Base-by-base conservation (phyloP, 92 coral and sea anemone genomes). In the Porites evermanni region DNA sequence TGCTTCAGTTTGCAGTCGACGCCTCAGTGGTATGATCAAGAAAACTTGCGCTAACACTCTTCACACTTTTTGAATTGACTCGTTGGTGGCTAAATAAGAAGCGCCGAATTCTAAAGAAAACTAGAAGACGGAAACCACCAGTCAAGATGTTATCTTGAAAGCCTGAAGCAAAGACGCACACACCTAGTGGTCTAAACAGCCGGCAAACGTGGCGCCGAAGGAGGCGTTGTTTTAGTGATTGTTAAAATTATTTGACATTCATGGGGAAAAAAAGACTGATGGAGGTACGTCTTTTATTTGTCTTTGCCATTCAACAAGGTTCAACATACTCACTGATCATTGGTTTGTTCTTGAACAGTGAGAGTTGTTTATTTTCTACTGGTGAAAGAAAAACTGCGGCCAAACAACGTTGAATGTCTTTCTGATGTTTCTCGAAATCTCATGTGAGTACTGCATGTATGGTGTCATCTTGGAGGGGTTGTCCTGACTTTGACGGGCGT, bases 51-150 rank as follows among this genome's bases (percentile, higher is more conserved):
- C 6, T 38, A 38, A 38, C 47, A 38, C 5, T 38, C 47, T 38
- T 38, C 47, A 38, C 6, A 38, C 47, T 24, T 19, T 68, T 70
- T 81, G 70, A 74, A 74, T 74, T 53, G 75, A 50, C 16, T 51
- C 17, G 73, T 61, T 74, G 72, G 79, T 19, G 20, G 24, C 69
- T 5, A 67, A 66, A 85, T 83, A 85, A 77, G 68, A 59, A 75
- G 77, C 59, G 83, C 88, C 88, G 88, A 44, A 77, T 85, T 85
- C 88, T 9, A 75, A 75, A 77, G 88, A 76, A 56, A 14, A 10
- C 14, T 54, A 54, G 14, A 53, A 65, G 83, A 38, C 56, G 14
- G 44, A 64, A 65, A 56, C 24, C 44, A 76, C 54, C 26, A 38
- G 52, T 19, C 20, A 4, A 66, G 82, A 67, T 72, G 70, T 75